Conservation (phyloP, 2,113 vertebrate genomes). For the Balaeniceps rex region DNA sequence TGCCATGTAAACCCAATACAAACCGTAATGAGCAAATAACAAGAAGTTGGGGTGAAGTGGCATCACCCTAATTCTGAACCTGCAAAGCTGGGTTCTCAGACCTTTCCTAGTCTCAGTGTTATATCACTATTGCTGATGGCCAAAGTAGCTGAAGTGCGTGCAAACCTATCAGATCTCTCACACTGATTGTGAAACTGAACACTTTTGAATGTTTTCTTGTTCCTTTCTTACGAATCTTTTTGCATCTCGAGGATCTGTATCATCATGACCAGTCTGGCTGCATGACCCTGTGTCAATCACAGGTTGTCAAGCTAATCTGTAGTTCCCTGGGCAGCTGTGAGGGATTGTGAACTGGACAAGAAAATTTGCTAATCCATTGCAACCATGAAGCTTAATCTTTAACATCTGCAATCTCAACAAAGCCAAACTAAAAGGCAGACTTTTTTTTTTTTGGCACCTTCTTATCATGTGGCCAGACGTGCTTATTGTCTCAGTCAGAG, state of each 20-base stretch:
- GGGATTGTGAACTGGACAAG: background rate
- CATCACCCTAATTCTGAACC: background rate
- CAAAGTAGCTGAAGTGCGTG: background rate
- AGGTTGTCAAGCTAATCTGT: background rate
- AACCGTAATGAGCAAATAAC: background rate
- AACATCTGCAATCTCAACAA: background rate
- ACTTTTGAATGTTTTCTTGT: background rate
- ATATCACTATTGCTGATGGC: background rate
- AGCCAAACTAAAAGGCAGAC: background rate
- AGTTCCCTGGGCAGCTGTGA: background rate
- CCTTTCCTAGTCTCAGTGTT: background rate
- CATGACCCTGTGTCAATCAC: too few species aligned
- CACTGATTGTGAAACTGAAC: background rate
- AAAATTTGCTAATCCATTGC: background rate
- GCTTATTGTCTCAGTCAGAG: background rate
- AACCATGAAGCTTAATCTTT: background rate
- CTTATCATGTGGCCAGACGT: background rate
- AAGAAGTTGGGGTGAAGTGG: background rate
- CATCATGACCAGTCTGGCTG: background rate
- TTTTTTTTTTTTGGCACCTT: background rate
- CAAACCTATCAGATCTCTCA: background rate
- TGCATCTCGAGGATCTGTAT: background rate
- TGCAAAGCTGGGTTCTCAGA: background rate
- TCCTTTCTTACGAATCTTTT: background rate
- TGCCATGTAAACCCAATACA: background rate